Evolutionary conservation across 2,888 invertebrate genomes (phyloP), one percentile per base, ranked within the genome.

Genomic region (Habrosyne pyritoides): DNA sequence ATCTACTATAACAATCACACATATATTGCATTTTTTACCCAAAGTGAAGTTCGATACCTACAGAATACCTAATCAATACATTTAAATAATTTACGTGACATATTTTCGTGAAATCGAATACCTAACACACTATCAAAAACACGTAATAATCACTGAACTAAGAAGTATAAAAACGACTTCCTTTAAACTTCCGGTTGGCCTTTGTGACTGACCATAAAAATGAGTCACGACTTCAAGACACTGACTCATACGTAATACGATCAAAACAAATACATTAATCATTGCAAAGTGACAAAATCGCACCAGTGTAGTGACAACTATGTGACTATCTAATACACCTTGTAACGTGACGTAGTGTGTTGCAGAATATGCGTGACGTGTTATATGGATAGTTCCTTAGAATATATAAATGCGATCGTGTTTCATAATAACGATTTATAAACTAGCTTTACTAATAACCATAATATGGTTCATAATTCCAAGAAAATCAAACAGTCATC

Each of bases 101-200:
- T 12, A 30, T n/a, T 33, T 33, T 33, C 5, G n/a, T 33, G 33
- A 4, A 33, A n/a, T n/a, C n/a, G n/a, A 33, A n/a, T 33, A 12
- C n/a, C 0, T n/a, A n/a, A 12, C 14, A 36, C 6, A 36, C 24
- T 24, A 36, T 1, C 14, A 14, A 14, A 3, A 36, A 14, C 12
- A 14, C 14, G 5, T 7, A n/a, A n/a, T n/a, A n/a, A n/a, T n/a
- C n/a, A n/a, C n/a, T n/a, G 33, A 18, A 7, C 18, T 12, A 8
- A 18, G 42, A 18, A 18, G 18, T 55, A 64, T 68, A 69, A 73
- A 73, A 71, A 69, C 59, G 61, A 52, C 61, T 72, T 73, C 71
- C 69, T 69, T 60, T 54, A 63, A 56, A 70, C 63, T 71, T 78
- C 77, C 78, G 77, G 70, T 58, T 61, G 67, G 65, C 10, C 24